Evolutionary conservation across 2,888 invertebrate genomes (phyloP), one percentile per base, ranked within the genome.

Genomic region (Rhamnusium bicolor): DNA sequence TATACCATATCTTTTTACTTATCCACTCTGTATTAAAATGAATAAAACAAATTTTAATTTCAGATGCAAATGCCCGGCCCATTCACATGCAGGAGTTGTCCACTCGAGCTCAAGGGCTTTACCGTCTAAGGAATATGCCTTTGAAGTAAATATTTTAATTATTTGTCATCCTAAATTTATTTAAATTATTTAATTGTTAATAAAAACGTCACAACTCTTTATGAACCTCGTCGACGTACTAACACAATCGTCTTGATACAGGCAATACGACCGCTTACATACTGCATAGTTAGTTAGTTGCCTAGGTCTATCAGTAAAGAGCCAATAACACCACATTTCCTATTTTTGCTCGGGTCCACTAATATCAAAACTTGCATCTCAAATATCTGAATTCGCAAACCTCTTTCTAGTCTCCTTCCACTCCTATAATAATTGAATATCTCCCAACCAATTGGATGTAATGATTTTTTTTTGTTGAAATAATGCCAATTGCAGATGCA

Each of bases 21-120:
- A 12, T 12, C 12, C 7, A 7, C 32, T 12, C 10, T n/a, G 40
- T 40, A 40, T n/a, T 40, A 4, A n/a, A 40, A 40, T 10, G n/a
- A n/a, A 40, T 51, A 21, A 51, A 1, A 8, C 12, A 5, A 54
- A 24, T 51, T 46, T 18, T 10, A 3, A 53, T 89, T 89, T 63
- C 84, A 94, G 94, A 61, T 94, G 94, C 83, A 92, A 91, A 85
- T 95, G 95, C 84, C 95, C 95, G 61, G 92, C 95, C 8, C 95
- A 95, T 85, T 92, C 94, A 80, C 90, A 91, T 69, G 90, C 91
- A 32, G 80, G 82, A 61, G 89, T 89, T 71, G 86, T 89, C 49
- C 88, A 89, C 81, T 88, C 89, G 47, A 85, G 86, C 77, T 84
- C 91, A 60, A 90, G 89, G 83, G 84, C 89, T 46, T 88, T 89